Evolutionary conservation across 2,797 vertebrate genomes (phyloP).

Genomic region (Nannoperca australis): DNA sequence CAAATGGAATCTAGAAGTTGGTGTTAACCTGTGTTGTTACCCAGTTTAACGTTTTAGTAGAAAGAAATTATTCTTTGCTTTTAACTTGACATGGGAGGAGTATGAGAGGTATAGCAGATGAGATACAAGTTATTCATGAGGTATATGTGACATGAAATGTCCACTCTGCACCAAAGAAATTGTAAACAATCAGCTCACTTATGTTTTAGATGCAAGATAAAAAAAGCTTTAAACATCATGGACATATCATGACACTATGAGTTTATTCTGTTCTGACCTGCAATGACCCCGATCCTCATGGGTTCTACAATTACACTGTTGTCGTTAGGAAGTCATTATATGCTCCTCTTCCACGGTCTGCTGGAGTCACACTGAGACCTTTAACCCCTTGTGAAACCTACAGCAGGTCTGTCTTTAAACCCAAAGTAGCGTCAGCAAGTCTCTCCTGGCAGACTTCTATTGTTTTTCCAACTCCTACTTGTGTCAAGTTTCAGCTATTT

Average conservation of each 20-base stretch:
- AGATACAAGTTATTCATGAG: background rate
- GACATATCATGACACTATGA: background rate
- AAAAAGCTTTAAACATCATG: background rate
- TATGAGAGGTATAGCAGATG: background rate
- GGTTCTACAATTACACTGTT: slow-evolving; percentile 37
- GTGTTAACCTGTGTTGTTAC: slow-evolving; percentile 13
- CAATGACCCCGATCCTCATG: slow-evolving; percentile 1
- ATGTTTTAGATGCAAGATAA: slow-evolving; percentile 1
- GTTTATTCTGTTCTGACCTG: slow-evolving; percentile 26
- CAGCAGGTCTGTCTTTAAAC: slow-evolving; percentile 15
- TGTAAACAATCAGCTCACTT: background rate
- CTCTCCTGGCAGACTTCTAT: background rate
- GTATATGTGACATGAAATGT: background rate
- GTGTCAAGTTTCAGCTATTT: background rate
- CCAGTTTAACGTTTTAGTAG: background rate
- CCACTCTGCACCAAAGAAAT: background rate
- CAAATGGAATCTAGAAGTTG: background rate
- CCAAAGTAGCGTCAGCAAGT: slow-evolving; percentile 2
- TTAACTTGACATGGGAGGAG: background rate
- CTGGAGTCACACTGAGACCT: slow-evolving; percentile 45
- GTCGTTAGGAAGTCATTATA: slow-evolving; percentile 63
- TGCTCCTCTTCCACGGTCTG: slow-evolving; percentile 51
- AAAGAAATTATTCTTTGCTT: background rate
- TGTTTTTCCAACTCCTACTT: slow-evolving; percentile 24
- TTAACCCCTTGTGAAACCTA: slow-evolving; percentile 46